These are phyloP conservation scores for Oryctes rhinoceros DNA, from an alignment of 1,140 invertebrate genomes.

Conservation along the genomic window DNA sequence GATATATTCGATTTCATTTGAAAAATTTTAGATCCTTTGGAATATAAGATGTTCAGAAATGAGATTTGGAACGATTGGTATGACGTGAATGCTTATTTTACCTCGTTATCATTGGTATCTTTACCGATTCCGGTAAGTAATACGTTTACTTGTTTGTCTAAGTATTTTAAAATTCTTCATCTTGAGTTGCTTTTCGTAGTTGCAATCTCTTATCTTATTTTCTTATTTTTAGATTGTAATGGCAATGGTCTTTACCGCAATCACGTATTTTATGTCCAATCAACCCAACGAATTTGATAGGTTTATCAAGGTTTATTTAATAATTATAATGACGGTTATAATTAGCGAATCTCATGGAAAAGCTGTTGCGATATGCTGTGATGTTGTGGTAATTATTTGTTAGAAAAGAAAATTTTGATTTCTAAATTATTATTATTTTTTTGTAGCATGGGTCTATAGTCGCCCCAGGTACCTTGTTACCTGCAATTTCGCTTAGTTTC, in stretches of 20 bases:
- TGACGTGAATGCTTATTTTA: neutral
- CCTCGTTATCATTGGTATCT: neutral
- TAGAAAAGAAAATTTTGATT: neutral
- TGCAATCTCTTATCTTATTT: neutral
- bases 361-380: neutral
- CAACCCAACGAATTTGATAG: conserved; percentile 24
- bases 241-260: neutral
- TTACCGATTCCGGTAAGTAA: conserved; percentile 1
- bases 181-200: too few relatives aligned
- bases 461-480: neutral
- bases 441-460: neutral
- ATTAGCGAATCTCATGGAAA: conserved; percentile 24
- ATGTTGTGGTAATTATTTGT: neutral
- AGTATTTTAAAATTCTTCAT: neutral
- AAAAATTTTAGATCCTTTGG: conserved; percentile 1
- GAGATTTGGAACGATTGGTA: neutral
- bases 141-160: neutral
- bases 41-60: neutral
- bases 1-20: neutral
- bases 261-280: conserved; percentile 20
- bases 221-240: neutral
- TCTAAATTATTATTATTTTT: neutral
- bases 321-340: neutral
- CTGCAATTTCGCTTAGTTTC: neutral
- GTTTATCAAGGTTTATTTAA: conserved; percentile 4